Percentiles rank a stretch among this genome's conserved stretches.
These are phyloP conservation scores for Stigmatopora nigra DNA, from an alignment of 2,113 vertebrate genomes.

Conservation along the genomic window DNA sequence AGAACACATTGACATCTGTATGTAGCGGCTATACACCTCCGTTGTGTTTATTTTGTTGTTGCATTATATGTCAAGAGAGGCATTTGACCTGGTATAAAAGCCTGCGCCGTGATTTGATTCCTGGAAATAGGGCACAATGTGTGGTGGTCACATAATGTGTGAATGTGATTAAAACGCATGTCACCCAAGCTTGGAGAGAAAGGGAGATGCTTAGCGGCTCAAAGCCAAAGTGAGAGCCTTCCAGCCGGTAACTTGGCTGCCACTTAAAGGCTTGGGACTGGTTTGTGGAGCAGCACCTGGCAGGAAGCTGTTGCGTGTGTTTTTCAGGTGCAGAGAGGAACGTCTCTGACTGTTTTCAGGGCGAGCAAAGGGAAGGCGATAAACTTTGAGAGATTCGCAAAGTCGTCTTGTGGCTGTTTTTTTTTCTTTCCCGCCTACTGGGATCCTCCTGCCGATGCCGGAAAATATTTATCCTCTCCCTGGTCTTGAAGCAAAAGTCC, in stretches of 20 bases:
- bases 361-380: constrained; percentile 40
- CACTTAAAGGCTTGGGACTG: constrained; percentile 64
- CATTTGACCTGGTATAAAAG: constrained; percentile 41
- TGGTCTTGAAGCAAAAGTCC: constrained; percentile 36
- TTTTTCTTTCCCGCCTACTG: constrained; percentile 57
- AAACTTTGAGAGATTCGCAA: constrained; percentile 28
- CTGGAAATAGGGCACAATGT: constrained; percentile 32
- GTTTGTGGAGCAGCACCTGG: constrained; percentile 71
- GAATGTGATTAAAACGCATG: constrained; percentile 54
- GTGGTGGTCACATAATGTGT: constrained; percentile 37
- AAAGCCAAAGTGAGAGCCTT: constrained; percentile 61
- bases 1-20: constrained; percentile 19
- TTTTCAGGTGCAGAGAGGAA: constrained; percentile 65
- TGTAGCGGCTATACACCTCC: background rate
- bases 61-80: constrained; percentile 30
- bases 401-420: constrained; percentile 19
- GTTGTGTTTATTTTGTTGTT: constrained; percentile 24
- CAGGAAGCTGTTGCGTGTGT: constrained; percentile 66
- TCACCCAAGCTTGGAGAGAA: constrained; percentile 47
- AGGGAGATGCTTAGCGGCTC: constrained; percentile 52
- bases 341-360: constrained; percentile 32
- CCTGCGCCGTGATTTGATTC: constrained; percentile 15
- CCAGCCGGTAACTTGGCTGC: constrained; percentile 61
- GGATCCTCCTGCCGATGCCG: constrained; percentile 68
- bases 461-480: constrained; percentile 59